Evolutionary conservation across 2,797 vertebrate species (phyloP).

Genomic region (Peromyscus attwateri): DNA sequence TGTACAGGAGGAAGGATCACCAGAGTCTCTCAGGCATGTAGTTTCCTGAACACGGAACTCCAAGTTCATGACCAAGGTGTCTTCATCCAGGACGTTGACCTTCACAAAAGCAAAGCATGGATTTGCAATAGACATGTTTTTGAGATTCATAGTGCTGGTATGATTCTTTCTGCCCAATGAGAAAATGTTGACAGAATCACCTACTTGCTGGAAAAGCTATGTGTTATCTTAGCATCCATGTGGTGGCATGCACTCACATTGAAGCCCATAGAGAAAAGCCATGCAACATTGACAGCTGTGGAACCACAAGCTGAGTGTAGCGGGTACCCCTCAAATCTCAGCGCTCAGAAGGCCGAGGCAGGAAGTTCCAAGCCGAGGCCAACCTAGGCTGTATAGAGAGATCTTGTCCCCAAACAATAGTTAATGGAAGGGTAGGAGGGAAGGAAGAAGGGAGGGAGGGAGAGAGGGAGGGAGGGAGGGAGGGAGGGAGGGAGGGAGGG

Average conservation of each 20-base stretch:
- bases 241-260: accelerated
- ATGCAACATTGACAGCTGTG: neutral
- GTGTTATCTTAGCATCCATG: accelerated
- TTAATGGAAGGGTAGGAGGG: too few species aligned
- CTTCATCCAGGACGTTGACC: slow-evolving; percentile 75
- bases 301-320: neutral
- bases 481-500: too few species aligned
- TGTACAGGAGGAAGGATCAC: slow-evolving; percentile 73
- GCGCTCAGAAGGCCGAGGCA: neutral
- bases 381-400: neutral
- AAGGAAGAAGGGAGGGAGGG: neutral
- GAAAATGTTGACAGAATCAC: accelerated
- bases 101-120: slow-evolving; percentile 53
- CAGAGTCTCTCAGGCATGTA: slow-evolving; percentile 66
- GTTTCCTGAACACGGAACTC: slow-evolving; percentile 85
- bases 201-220: accelerated
- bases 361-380: neutral
- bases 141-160: neutral
- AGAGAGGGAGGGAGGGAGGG: accelerated
- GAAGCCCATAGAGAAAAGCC: neutral
- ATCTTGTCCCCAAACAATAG: neutral
- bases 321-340: neutral
- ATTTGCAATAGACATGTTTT: accelerated
- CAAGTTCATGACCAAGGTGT: slow-evolving; percentile 75
- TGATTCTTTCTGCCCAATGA: neutral